A percentile compares a stretch with the other conserved stretches of the same genome.
Evolutionary conservation across 2,888 invertebrate species (phyloP).

Genomic region (Megastigmus dorsalis): DNA sequence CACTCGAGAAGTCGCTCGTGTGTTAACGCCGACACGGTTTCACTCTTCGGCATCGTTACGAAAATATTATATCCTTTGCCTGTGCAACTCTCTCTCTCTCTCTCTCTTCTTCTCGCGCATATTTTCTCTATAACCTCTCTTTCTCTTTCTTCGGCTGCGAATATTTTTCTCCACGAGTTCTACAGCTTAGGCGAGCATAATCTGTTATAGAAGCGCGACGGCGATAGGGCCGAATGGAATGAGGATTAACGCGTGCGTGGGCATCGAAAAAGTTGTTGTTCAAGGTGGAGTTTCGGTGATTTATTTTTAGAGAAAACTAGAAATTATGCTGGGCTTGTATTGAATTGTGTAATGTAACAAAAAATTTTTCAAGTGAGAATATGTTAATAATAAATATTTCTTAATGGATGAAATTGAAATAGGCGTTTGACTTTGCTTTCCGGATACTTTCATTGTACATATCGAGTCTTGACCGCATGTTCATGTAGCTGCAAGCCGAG

Average conservation of each 20-base stretch:
- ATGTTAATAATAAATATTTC: no score
- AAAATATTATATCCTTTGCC: constrained; percentile 45
- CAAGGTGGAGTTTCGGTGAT: neutral
- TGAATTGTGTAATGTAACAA: no score
- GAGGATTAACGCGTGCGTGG: neutral
- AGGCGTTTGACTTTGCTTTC: no score
- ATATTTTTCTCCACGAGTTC: constrained; percentile 12
- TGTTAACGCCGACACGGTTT: constrained; percentile 54
- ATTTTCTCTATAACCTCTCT: neutral
- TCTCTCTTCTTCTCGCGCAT: neutral
- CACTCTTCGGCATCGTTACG: constrained; percentile 54
- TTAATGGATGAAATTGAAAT: no score
- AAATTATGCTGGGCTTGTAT: no score
- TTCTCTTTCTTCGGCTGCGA: neutral
- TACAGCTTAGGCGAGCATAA: neutral
- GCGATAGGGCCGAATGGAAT: neutral
- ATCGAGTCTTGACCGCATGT: no score
- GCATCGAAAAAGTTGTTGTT: neutral
- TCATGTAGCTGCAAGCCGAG: no score
- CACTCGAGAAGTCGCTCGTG: constrained; percentile 51
- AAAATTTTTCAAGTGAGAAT: no score
- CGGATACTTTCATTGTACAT: no score
- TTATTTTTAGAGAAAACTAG: neutral
- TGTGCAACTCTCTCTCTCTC: neutral
- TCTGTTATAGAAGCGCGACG: no score